A percentile compares a stretch with the other conserved stretches of the same genome.
These are phyloP conservation scores for Lycocerus yunnanus DNA, from an alignment of 2,888 invertebrate species.

Conservation along the genomic window DNA sequence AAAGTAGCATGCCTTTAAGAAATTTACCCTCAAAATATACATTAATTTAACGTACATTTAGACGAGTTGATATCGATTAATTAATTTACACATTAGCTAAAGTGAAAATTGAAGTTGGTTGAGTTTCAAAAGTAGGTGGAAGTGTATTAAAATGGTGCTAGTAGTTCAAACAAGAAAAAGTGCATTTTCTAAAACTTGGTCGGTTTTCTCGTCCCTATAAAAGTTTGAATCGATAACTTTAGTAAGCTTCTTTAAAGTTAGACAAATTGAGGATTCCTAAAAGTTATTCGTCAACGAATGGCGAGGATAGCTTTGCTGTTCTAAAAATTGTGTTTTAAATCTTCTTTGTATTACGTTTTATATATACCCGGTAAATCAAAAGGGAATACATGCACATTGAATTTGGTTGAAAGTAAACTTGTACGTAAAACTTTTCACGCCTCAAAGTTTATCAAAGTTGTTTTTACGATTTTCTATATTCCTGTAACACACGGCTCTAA, in stretches of 20 bases:
- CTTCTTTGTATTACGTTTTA: slow-evolving; percentile 1
- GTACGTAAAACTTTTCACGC: slow-evolving; percentile 16
- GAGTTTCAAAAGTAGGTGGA: not conserved
- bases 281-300: slow-evolving; percentile 24
- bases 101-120: not conserved
- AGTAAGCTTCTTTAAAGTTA: slow-evolving; percentile 19
- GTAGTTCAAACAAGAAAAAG: not conserved
- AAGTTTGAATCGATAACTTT: slow-evolving; percentile 28
- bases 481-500: slow-evolving; percentile 14
- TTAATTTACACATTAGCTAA: not conserved
- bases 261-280: slow-evolving; percentile 16
- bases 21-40: not conserved
- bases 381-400: slow-evolving; percentile 13
- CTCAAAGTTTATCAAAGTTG: slow-evolving; percentile 19
- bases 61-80: not conserved
- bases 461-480: slow-evolving; percentile 21
- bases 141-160: not conserved
- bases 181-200: not conserved
- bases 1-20: not conserved
- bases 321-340: slow-evolving; percentile 26
- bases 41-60: not conserved
- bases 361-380: slow-evolving; percentile 19
- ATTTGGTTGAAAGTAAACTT: slow-evolving; percentile 8
- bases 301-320: slow-evolving; percentile 10
- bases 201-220: slow-evolving; percentile 1